Conservation (phyloP, 2,113 vertebrate genomes). For the Anolis carolinensis region DNA sequence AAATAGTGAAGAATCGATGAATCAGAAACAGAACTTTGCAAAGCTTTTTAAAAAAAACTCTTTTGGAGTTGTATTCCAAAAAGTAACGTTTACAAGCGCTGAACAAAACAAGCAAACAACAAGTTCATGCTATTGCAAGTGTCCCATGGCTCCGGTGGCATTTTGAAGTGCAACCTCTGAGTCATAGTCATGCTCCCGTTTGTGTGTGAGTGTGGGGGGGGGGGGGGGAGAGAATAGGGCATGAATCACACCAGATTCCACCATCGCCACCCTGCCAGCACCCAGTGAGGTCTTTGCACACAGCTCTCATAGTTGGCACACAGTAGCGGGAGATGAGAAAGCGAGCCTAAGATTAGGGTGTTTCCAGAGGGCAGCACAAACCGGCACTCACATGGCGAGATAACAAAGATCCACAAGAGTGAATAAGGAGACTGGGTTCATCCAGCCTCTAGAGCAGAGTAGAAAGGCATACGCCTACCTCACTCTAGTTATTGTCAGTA, state of each 20-base stretch:
- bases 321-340: neutral
- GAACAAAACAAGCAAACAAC: neutral
- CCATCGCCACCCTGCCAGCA: neutral
- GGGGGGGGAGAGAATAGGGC: neutral
- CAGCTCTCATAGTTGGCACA: conserved; percentile 3
- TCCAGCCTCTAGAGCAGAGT: neutral
- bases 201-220: neutral
- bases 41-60: too few species aligned
- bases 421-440: neutral
- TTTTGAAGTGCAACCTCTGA: neutral
- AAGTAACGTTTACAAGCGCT: too few species aligned
- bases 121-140: neutral
- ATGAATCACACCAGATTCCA: conserved; percentile 12
- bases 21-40: neutral
- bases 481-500: neutral
- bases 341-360: neutral
- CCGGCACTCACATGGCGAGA: too few species aligned
- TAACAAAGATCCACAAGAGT: too few species aligned
- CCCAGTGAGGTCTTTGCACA: neutral
- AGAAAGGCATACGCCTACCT: neutral
- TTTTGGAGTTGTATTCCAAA: too few species aligned
- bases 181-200: conserved; percentile 10
- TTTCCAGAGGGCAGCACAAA: neutral
- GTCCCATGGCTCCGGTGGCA: neutral
- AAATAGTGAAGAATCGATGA: neutral